Evolutionary conservation across 1,140 invertebrate genomes (phyloP).

Genomic region (Apis florea): DNA sequence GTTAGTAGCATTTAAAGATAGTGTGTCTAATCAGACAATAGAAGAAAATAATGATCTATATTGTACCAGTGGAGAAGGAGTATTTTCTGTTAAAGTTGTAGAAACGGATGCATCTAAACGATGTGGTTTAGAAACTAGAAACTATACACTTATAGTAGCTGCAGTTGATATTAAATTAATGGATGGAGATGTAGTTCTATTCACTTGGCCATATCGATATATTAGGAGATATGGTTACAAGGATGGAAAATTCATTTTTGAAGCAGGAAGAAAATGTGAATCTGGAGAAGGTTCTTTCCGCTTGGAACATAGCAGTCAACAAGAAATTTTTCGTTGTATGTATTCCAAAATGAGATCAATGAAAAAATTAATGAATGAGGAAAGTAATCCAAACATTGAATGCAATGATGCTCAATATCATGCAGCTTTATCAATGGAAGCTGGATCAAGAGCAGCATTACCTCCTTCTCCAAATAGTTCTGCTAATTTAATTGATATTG

Average conservation of each 20-base stretch:
- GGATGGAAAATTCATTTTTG: conserved; percentile 91
- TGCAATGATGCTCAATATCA: conserved; percentile 88
- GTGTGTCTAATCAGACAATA: conserved; percentile 83
- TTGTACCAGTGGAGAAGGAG: conserved; percentile 89
- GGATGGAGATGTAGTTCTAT: conserved; percentile 85
- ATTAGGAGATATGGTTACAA: conserved; percentile 92
- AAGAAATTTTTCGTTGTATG: conserved; percentile 90
- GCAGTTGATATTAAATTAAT: conserved; percentile 87
- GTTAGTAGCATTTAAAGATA: conserved; percentile 90
- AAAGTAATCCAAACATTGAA: conserved; percentile 84
- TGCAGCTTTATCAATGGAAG: conserved; percentile 86
- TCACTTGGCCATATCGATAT: conserved; percentile 93
- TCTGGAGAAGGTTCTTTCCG: conserved; percentile 92
- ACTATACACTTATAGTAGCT: conserved; percentile 88
- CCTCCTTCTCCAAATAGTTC: conserved; percentile 84
- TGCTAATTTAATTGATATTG: conserved; percentile 79
- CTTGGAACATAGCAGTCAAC: conserved; percentile 88
- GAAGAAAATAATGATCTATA: conserved; percentile 94
- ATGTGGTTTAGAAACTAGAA: conserved; percentile 86
- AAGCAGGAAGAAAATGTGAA: conserved; percentile 93
- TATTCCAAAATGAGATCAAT: conserved; percentile 91
- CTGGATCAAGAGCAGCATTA: conserved; percentile 88
- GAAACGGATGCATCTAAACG: conserved; percentile 88
- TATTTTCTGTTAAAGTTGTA: conserved; percentile 89
- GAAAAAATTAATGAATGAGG: conserved; percentile 88